Conservation (phyloP, 2,797 vertebrate genomes). For the Malacoraja senta region DNA sequence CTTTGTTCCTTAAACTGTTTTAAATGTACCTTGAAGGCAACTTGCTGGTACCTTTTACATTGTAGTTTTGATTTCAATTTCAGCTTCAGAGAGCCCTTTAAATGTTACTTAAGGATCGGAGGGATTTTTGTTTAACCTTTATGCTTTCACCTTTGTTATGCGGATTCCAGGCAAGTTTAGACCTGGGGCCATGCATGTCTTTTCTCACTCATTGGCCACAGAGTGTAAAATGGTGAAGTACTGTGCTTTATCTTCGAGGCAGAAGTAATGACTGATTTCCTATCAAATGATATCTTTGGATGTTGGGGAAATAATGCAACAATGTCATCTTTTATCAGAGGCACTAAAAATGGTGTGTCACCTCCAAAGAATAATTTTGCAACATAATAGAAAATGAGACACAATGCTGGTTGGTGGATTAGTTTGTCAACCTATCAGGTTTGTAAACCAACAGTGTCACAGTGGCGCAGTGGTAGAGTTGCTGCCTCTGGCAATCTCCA, state of each 20-base stretch:
- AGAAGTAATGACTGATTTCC: background rate
- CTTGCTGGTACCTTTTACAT: background rate
- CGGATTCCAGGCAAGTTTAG: background rate
- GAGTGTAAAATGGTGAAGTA: background rate
- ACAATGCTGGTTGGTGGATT: background rate
- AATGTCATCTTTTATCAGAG: background rate
- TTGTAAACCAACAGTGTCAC: no score
- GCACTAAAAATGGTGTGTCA: background rate
- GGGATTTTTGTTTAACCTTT: background rate
- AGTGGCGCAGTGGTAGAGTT: no score
- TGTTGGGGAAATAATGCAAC: background rate
- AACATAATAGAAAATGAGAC: background rate
- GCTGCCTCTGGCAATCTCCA: no score
- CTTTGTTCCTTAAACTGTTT: background rate
- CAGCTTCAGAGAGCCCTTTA: background rate
- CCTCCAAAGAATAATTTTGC: background rate
- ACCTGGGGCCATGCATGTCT: background rate
- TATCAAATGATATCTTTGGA: background rate
- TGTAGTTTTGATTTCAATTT: constrained; percentile 9
- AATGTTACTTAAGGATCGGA: background rate
- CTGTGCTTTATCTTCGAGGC: background rate
- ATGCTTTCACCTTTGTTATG: background rate
- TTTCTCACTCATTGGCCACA: background rate
- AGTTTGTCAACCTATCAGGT: background rate
- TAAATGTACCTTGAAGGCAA: background rate